These are phyloP conservation scores for Nesoenas mayeri DNA, from an alignment of 2,113 vertebrate genomes.

Conservation along the genomic window DNA sequence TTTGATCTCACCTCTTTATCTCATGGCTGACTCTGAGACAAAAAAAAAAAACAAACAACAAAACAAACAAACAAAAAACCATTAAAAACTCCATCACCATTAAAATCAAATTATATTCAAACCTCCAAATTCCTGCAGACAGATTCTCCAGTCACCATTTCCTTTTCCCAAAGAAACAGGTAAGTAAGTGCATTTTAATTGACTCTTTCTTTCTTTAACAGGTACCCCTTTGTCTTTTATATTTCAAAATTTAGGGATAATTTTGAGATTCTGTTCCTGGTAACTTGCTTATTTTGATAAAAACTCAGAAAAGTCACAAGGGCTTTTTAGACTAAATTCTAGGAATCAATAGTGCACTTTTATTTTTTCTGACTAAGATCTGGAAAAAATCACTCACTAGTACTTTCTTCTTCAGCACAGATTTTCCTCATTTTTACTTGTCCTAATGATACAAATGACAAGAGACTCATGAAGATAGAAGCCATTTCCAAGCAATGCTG, in stretches of 20 bases:
- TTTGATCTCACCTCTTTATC: neutral
- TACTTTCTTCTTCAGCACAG: neutral
- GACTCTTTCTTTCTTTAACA: neutral
- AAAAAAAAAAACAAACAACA: too few relatives aligned
- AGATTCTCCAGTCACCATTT: neutral
- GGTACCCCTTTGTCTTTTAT: neutral
- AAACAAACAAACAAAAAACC: neutral
- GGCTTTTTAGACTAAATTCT: neutral
- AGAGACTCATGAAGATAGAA: neutral
- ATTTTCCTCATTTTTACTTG: neutral
- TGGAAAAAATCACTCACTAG: neutral
- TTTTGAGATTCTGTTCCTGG: neutral
- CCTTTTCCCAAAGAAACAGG: neutral
- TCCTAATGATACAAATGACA: neutral
- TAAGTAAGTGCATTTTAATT: neutral
- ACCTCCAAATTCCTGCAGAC: neutral
- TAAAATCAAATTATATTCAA: neutral
- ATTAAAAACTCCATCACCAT: too few relatives aligned
- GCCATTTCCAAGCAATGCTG: neutral
- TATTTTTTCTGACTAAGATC: neutral
- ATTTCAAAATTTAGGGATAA: neutral
- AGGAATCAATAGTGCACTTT: neutral
- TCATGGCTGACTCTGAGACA: neutral
- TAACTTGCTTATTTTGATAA: neutral
- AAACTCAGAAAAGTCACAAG: neutral